Base-by-base conservation (phyloP, 2,113 vertebrate genomes). In the Cephalopholis sonnerati region DNA sequence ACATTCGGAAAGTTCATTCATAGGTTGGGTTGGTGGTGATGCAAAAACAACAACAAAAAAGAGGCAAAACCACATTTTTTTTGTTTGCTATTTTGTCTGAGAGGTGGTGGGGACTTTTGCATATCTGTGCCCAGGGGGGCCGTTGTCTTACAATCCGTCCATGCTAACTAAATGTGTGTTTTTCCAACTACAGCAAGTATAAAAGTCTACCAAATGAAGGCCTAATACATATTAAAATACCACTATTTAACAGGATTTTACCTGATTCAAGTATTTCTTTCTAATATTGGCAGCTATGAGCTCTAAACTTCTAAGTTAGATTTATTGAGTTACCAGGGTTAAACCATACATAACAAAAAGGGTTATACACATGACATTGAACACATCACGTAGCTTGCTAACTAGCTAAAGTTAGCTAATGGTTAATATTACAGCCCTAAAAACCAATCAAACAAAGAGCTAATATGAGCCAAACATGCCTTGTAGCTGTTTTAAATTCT, bases 311-410 rank as follows among this genome's bases (percentile, higher is more conserved):
- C 7, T 44, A 41, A 11, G 10, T 41, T 41, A 44, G 9, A 69
- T 3, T 50, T 4, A 50, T 1, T 25, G 6, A 1, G 3, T 20
- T 8, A 48, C n/a, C 0, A 6, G 1, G n/a, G 3, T 18, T 44
- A 44, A 9, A 11, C 32, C 32, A 36, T 1, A 36, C 7, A 36
- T 8, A 36, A 36, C 32, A 4, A 36, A 36, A 36, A 36, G 32
- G 32, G 32, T 4, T 36, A 36, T 4, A 36, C 32, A 36, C 32
- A 36, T 36, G 32, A 36, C 32, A 11, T 1, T 5, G 29, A 50
- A 32, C 24, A 2, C 18, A 11, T 64, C 32, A 46, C 44, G 4
- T 2, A 51, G 5, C 2, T 36, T 6, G 24, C 22, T 16, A 44
- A 3, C 24, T 18, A 24, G 27, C 22, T 70, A 68, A 32, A 16